Conservation (phyloP, 2,888 invertebrate genomes). For the Myopa testacea region DNA sequence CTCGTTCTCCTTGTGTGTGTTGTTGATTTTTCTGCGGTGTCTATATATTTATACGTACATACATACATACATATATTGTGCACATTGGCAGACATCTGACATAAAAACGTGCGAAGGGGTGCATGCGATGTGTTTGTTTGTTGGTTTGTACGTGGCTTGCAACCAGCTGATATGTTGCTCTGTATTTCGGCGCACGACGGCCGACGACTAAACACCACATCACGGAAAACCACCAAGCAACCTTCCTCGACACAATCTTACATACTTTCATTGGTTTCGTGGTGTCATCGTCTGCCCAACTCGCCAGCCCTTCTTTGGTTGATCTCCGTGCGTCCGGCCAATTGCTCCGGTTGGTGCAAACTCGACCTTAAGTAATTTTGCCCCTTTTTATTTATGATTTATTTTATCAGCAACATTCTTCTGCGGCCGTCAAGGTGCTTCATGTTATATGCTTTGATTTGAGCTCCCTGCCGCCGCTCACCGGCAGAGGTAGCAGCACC, state of each 20-base stretch:
- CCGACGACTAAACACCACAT: too few species aligned
- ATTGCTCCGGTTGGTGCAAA: too few species aligned
- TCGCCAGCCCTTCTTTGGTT: too few species aligned
- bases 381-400: slow-evolving; percentile 28
- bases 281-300: too few species aligned
- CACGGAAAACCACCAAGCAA: too few species aligned
- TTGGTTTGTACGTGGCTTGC: too few species aligned
- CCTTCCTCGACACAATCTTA: too few species aligned
- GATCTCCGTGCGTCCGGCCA: too few species aligned
- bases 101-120: background rate
- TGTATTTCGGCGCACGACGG: too few species aligned
- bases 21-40: background rate
- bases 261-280: too few species aligned
- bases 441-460: background rate
- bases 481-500: too few species aligned
- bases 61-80: background rate
- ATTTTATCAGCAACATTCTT: slow-evolving; percentile 28
- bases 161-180: too few species aligned
- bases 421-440: background rate
- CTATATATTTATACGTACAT: background rate
- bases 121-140: background rate
- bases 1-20: background rate
- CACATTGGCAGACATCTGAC: background rate
- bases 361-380: background rate
- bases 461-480: background rate